Conservation (phyloP, 2,888 invertebrate genomes). For the Gymnosoma rotundatum region DNA sequence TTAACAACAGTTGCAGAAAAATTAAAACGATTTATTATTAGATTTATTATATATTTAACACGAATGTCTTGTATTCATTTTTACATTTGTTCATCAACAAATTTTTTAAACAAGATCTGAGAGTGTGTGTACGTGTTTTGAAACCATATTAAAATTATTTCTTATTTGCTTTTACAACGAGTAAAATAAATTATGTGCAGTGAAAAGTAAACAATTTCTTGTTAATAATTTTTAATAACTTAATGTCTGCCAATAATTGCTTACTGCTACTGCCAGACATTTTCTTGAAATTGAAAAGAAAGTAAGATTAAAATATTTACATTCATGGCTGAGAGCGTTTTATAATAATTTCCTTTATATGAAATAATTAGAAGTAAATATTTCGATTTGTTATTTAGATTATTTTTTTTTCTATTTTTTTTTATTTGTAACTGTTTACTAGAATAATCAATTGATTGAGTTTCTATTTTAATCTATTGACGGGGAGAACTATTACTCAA, state of each 20-base stretch:
- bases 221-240: slow-evolving; percentile 54
- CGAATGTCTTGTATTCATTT: slow-evolving; percentile 12
- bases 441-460: too few species aligned
- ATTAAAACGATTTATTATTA: background rate
- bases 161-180: slow-evolving; percentile 13
- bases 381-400: too few species aligned
- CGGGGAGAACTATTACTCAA: too few species aligned
- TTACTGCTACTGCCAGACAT: background rate
- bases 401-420: too few species aligned
- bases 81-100: slow-evolving; percentile 13
- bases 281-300: slow-evolving; percentile 21
- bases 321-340: background rate
- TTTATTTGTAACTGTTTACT: too few species aligned
- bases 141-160: background rate
- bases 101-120: slow-evolving; percentile 25
- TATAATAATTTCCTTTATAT: background rate
- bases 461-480: too few species aligned
- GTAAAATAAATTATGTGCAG: slow-evolving; percentile 34
- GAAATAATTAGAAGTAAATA: too few species aligned
- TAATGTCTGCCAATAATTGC: slow-evolving; percentile 48
- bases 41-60: slow-evolving; percentile 40
- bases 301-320: slow-evolving; percentile 21
- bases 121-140: background rate
- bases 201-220: slow-evolving; percentile 52
- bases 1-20: slow-evolving; percentile 17